Evolutionary conservation across 1,140 invertebrate genomes (phyloP).

Genomic region (Campodea augens): DNA sequence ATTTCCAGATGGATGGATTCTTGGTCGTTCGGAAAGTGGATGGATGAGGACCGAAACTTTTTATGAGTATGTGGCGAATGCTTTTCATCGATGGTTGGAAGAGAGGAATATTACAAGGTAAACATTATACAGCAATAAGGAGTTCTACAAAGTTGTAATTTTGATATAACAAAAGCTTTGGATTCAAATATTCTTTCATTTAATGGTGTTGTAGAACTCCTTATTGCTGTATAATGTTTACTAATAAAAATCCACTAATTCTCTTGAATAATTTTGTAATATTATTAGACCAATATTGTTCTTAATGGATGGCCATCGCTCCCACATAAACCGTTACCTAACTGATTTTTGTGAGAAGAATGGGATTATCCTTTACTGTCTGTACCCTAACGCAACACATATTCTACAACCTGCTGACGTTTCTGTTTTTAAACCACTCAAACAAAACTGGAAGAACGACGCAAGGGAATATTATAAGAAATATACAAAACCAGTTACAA

Average conservation of each 20-base stretch:
- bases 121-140: no score
- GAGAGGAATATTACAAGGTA: no score
- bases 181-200: no score
- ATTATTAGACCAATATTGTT: neutral
- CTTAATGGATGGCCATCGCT: neutral
- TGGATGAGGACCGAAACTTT: neutral
- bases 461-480: conserved; percentile 7
- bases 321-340: conserved; percentile 19
- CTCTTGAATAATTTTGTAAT: no score
- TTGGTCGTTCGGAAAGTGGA: neutral
- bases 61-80: neutral
- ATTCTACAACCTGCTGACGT: conserved; percentile 25
- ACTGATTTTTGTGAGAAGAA: conserved; percentile 23
- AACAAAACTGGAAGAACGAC: conserved; percentile 19
- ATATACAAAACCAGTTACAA: neutral
- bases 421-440: conserved; percentile 20
- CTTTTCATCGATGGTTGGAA: neutral
- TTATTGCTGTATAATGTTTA: no score
- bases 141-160: no score
- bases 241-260: no score
- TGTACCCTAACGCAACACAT: conserved; percentile 25
- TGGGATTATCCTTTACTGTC: conserved; percentile 20
- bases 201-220: no score
- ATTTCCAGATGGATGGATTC: neutral
- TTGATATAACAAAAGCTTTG: no score